Conservation (phyloP, 37 sponge, comb jelly and placozoan genomes). For the Petrosia ficiformis region DNA sequence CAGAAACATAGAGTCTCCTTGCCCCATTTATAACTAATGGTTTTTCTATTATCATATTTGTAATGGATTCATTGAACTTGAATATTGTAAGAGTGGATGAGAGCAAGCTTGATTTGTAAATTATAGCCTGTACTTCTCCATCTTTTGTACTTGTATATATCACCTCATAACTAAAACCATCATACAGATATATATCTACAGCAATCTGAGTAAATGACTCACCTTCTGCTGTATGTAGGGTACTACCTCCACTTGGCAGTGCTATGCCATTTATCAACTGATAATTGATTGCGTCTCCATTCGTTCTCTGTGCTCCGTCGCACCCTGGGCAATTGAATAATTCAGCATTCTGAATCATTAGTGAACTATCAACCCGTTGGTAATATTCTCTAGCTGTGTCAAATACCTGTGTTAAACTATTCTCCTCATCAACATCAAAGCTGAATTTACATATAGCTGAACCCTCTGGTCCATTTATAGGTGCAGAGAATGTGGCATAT, state of each 20-base stretch:
- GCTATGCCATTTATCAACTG: slow-evolving; percentile 20
- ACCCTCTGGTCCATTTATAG: slow-evolving; percentile 56
- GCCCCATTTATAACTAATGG: not conserved
- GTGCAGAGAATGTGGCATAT: slow-evolving; percentile 53
- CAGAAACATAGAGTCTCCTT: slow-evolving; percentile 30
- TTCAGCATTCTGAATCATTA: not conserved
- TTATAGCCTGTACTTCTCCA: slow-evolving; percentile 31
- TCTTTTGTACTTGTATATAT: slow-evolving; percentile 14
- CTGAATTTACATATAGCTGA: slow-evolving; percentile 64
- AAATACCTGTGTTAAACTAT: slow-evolving; percentile 35
- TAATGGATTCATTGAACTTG: not conserved
- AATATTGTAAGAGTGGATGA: not conserved
- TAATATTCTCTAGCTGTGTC: slow-evolving; percentile 24
- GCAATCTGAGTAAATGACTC: slow-evolving; percentile 21
- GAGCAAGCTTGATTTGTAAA: not conserved
- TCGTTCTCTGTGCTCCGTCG: slow-evolving; percentile 9
- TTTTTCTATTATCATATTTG: too few relatives aligned
- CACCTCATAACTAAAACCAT: slow-evolving; percentile 16
- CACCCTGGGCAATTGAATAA: slow-evolving; percentile 36
- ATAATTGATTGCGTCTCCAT: slow-evolving; percentile 7
- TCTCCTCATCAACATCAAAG: slow-evolving; percentile 13
- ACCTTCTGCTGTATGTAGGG: slow-evolving; percentile 18
- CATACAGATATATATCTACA: slow-evolving; percentile 21
- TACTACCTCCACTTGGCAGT: too few relatives aligned
- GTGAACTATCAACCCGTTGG: not conserved